Base-by-base conservation (phyloP, 2,797 vertebrate genomes). In the Emydoidea blandingii region DNA sequence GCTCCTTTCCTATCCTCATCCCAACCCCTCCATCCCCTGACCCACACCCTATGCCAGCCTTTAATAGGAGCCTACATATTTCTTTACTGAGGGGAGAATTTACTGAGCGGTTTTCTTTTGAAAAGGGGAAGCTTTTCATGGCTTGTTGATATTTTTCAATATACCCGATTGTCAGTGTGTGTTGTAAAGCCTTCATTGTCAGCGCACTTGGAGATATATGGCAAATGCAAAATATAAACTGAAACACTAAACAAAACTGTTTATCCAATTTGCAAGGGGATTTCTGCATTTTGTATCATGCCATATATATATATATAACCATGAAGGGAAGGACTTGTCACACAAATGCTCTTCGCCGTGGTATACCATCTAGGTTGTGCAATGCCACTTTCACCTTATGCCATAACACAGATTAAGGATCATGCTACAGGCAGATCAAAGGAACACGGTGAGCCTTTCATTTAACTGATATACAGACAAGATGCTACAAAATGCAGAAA, bases 281-380 rank as follows among this genome's bases (percentile, higher is more conserved):
- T 1, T 1, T 3, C 53, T 10, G 3, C 0, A 0, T 5, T 81
- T 54, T 79, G 53, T 86, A 57, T 7, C 76, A 68, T 1, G 12
- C 7, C 2, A 0, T 8, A 37, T 3, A 6, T 49, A 49, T 11
- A 49, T 14, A 50, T 50, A 15, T 31, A 34, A 4, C 59, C 59
- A 62, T 34, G 59, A 62, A 34, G 59, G 34, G 59, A 62, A 62
- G 34, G 59, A 62, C 31, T 62, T 62, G 59, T 34, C 59, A 53
- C 65, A 41, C 1, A 37, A 49, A 34, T 0, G 1, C 2, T 56
- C 11, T 1, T 1, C 18, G 57, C 76, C 41, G 54, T 6, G 2
- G n/a, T 56, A 34, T 62, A 8, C 59, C 59, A 62, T 62, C 31
- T 18, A 62, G 59, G 59, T 31, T 34, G 31, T 34, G 31, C 59